A percentile compares a stretch with the other conserved stretches of the same genome.
Conservation (phyloP, 2,888 invertebrate species). For the Oscheius sp. region DNA sequence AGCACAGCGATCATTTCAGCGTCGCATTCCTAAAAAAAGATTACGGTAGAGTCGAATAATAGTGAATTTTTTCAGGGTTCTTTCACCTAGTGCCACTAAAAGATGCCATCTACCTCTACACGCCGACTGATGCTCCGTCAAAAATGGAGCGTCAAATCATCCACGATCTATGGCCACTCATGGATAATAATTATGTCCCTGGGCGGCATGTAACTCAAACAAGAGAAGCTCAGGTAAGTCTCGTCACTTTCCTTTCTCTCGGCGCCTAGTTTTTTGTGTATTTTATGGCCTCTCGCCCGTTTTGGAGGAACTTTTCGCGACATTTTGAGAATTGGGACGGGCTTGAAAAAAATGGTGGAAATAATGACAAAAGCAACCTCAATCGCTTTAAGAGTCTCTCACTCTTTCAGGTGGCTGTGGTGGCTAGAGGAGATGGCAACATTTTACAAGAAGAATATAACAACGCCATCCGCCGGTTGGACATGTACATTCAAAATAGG, state of each 20-base stretch:
- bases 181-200: slow-evolving; percentile 57
- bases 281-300: background rate
- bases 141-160: slow-evolving; percentile 55
- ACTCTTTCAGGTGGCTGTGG: slow-evolving; percentile 78
- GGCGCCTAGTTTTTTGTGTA: background rate
- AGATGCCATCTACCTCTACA: slow-evolving; percentile 65
- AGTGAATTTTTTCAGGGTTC: slow-evolving; percentile 32
- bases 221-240: slow-evolving; percentile 55
- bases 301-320: background rate
- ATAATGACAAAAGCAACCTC: too few species aligned
- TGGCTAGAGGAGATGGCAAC: slow-evolving; percentile 82
- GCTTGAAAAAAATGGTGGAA: background rate
- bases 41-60: too few species aligned
- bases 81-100: slow-evolving; percentile 50
- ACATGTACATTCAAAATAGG: slow-evolving; percentile 54
- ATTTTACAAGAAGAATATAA: slow-evolving; percentile 78
- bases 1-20: background rate
- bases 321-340: background rate
- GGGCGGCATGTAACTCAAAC: slow-evolving; percentile 59
- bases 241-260: background rate
- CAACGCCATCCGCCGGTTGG: slow-evolving; percentile 49
- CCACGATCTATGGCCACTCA: slow-evolving; percentile 58
- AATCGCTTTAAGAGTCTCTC: too few species aligned
- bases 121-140: slow-evolving; percentile 61
- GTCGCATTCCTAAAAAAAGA: too few species aligned